Conservation (phyloP, 1,140 invertebrate species). For the Mesaphorura yosii region DNA sequence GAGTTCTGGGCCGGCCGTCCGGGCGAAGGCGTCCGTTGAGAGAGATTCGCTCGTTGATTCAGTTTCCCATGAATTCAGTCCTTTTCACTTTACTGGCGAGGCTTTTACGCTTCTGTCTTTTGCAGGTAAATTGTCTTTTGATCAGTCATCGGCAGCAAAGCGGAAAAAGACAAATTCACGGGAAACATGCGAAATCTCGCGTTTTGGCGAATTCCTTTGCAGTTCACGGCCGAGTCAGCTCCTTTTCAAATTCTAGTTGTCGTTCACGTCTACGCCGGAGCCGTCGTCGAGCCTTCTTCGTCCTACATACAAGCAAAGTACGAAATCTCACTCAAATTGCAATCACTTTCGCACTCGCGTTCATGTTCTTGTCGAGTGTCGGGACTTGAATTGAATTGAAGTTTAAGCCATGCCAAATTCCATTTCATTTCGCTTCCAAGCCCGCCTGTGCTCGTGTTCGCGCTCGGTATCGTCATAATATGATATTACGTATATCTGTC, state of each 20-base stretch:
- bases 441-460: no score
- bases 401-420: not conserved
- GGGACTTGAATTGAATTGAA: not conserved
- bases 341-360: not conserved
- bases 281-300: not conserved
- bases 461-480: no score
- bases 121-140: conserved; percentile 3
- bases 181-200: conserved; percentile 4
- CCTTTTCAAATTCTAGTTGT: not conserved
- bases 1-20: no score
- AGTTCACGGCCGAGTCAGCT: not conserved
- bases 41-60: no score
- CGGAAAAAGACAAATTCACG: conserved; percentile 36
- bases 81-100: conserved; percentile 36
- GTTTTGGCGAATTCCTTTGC: not conserved
- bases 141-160: conserved; percentile 36
- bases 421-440: no score
- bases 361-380: not conserved
- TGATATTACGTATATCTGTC: no score
- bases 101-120: not conserved
- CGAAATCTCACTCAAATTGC: not conserved
- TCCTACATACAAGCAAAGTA: not conserved
- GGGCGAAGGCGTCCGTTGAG: no score
- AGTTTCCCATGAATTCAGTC: conserved; percentile 34
- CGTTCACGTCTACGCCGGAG: not conserved